Percentiles rank a stretch among this genome's conserved stretches.
phyloP scores from a whole-genome alignment of 2,797 vertebrate species.

The Acridotheres tristis region DNA sequence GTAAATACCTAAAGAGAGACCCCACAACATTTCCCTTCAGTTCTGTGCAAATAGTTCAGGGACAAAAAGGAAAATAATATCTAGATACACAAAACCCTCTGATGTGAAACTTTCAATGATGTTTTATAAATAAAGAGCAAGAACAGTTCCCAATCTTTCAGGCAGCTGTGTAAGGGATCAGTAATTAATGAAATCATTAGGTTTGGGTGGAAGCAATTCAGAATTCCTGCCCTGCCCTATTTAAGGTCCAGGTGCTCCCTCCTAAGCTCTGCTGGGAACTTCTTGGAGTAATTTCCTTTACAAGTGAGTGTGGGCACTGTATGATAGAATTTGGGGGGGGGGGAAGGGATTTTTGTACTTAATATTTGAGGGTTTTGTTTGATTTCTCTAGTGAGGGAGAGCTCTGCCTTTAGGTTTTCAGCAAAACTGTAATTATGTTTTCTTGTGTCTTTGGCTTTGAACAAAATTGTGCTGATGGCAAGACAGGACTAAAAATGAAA shows the following conservation, averaged over 20 bases:
- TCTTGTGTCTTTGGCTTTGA: not conserved
- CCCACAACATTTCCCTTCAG: not conserved
- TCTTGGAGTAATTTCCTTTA: not conserved
- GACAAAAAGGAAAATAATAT: not conserved
- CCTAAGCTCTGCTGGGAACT: fast-evolving
- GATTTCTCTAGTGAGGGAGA: fast-evolving
- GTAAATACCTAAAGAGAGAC: fast-evolving
- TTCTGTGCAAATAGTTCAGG: not conserved
- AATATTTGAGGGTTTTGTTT: fast-evolving
- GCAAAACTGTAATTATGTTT: not conserved
- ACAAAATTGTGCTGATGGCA: not conserved
- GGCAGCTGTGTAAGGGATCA: not conserved
- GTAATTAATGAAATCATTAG: not conserved
- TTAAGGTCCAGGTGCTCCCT: not conserved
- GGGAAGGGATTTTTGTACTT: not conserved
- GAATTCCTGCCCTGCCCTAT: not conserved
- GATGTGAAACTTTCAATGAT: fast-evolving
- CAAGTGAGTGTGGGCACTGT: not conserved
- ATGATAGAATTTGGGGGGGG: fast-evolving
- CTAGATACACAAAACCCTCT: not conserved
- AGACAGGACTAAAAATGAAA: not conserved
- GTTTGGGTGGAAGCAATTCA: not conserved
- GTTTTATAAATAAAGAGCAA: fast-evolving
- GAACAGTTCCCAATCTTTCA: fast-evolving
- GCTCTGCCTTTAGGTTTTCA: not conserved